A percentile compares a stretch with the other conserved stretches of the same genome.
Conservation (phyloP, 2,797 vertebrate species). For the Varecia variegata region DNA sequence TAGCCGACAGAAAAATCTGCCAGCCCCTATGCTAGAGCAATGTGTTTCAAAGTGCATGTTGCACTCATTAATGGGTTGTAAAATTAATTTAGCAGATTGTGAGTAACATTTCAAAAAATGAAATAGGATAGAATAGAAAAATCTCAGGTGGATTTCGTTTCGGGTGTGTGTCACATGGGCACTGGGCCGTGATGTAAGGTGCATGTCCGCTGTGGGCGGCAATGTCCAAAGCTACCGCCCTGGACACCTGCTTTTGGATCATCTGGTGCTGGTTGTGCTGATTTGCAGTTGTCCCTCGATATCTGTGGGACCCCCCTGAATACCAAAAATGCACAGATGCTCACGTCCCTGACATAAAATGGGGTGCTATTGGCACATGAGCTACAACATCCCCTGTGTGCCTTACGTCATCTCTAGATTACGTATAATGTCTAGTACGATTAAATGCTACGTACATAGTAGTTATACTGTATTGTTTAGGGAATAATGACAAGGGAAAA, state of each 20-base stretch:
- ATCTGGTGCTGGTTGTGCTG: background rate
- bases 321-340: too few relatives aligned
- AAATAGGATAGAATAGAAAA: background rate
- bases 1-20: background rate
- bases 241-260: background rate
- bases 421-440: too few relatives aligned
- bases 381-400: too few relatives aligned
- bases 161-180: background rate
- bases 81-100: too few relatives aligned
- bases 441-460: too few relatives aligned
- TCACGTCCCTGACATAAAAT: too few relatives aligned
- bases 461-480: too few relatives aligned
- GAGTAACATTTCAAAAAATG: background rate
- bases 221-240: background rate
- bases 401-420: too few relatives aligned
- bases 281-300: background rate
- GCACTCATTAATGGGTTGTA: rapidly evolving
- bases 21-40: background rate
- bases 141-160: background rate
- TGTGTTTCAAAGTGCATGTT: background rate
- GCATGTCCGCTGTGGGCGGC: background rate
- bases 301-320: too few relatives aligned
- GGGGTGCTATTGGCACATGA: too few relatives aligned
- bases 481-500: too few relatives aligned
- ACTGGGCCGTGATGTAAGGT: background rate